Percentiles rank a stretch among this genome's conserved stretches.
These are phyloP conservation scores for Drosophila recens DNA, from an alignment of 2,888 invertebrate genomes.

Conservation along the genomic window DNA sequence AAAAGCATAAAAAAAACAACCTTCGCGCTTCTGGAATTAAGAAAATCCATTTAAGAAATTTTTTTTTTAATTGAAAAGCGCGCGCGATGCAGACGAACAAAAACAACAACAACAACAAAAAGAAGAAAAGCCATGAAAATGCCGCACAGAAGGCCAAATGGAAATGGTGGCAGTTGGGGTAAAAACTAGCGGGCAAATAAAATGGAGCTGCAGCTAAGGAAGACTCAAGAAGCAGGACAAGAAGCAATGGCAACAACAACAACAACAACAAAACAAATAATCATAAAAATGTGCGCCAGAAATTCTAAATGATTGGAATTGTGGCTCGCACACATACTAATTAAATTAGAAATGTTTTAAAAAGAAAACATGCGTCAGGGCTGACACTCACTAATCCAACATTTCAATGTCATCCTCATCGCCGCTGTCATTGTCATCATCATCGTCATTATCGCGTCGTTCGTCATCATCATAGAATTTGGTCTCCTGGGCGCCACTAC, in stretches of 20 bases:
- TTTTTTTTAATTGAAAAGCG: constrained; percentile 48
- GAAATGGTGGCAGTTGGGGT: not conserved
- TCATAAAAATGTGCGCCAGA: constrained; percentile 6
- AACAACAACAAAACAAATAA: constrained; percentile 14
- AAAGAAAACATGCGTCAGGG: constrained; percentile 12
- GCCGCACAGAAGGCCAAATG: constrained; percentile 15
- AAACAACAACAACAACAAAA: not conserved
- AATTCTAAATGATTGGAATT: constrained; percentile 20
- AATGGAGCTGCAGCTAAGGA: constrained; percentile 10
- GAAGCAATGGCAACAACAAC: not conserved
- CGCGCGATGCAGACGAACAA: constrained; percentile 21
- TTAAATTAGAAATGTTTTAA: constrained; percentile 43
- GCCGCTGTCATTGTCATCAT: constrained; percentile 58
- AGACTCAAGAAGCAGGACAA: constrained; percentile 5
- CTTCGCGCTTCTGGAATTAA: constrained; percentile 37
- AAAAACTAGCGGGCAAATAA: constrained; percentile 19
- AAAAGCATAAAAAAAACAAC: constrained; percentile 15
- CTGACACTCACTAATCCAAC: constrained; percentile 81
- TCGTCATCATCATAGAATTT: constrained; percentile 57
- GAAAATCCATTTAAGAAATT: constrained; percentile 48
- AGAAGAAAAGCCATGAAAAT: constrained; percentile 35
- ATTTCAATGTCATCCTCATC: constrained; percentile 81
- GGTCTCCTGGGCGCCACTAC: constrained; percentile 50
- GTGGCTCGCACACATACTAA: constrained; percentile 27
- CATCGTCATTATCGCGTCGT: constrained; percentile 38